Percentiles rank a stretch among this genome's conserved stretches.
These are phyloP conservation scores for Leptopterna dolabrata DNA, from an alignment of 2,888 invertebrate genomes.

Conservation along the genomic window DNA sequence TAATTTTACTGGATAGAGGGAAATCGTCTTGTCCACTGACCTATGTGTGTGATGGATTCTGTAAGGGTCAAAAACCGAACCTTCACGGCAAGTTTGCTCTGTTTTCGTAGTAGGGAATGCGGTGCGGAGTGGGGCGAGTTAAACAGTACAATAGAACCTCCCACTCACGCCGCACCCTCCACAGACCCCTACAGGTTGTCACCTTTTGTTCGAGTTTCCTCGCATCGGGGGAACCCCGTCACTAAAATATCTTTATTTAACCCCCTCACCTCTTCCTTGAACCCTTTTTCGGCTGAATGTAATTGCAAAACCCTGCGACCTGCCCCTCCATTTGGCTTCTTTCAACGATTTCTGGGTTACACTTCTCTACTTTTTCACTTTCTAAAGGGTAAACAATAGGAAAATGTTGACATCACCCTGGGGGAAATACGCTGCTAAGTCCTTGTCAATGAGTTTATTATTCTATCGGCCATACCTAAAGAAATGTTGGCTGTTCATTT, in stretches of 20 bases:
- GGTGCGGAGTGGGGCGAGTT: not conserved
- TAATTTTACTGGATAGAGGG: not conserved
- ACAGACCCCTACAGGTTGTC: not conserved
- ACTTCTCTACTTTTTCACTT: too few relatives aligned
- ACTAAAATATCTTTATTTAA: conserved; percentile 58
- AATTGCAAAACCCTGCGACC: conserved; percentile 1
- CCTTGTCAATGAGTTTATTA: too few relatives aligned
- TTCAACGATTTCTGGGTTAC: not conserved
- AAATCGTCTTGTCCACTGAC: not conserved
- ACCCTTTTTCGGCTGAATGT: not conserved
- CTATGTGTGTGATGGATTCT: not conserved
- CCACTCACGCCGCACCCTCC: not conserved
- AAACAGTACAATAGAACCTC: not conserved
- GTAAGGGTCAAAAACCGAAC: not conserved
- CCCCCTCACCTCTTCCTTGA: conserved; percentile 35
- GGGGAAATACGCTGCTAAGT: too few relatives aligned
- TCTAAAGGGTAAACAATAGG: too few relatives aligned
- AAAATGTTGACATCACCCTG: too few relatives aligned
- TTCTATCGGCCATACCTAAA: too few relatives aligned
- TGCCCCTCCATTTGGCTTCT: not conserved
- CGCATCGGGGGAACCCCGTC: conserved; percentile 10
- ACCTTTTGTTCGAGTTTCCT: not conserved
- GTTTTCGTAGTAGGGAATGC: not conserved
- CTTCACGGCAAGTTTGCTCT: not conserved
- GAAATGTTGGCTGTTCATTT: too few relatives aligned